Evolutionary conservation across 2,797 vertebrate species (phyloP).

Genomic region (Mormyrops boulengeri): DNA sequence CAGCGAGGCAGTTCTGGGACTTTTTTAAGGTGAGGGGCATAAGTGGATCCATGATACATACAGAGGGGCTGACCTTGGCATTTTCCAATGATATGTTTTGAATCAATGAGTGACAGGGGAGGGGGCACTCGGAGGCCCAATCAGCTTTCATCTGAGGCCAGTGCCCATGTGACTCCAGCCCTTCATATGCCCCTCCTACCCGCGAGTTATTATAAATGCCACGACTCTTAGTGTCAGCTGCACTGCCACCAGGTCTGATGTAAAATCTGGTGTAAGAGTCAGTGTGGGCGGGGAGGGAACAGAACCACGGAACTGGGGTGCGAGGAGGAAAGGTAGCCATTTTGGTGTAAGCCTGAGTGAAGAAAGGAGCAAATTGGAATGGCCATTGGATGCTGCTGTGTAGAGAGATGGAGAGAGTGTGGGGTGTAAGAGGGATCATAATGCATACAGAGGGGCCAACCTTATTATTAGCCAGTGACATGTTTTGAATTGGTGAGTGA

Average conservation of each 20-base stretch:
- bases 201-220: background rate
- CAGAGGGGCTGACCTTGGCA: background rate
- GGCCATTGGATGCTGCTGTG: background rate
- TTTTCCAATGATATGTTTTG: background rate
- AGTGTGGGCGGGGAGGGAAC: background rate
- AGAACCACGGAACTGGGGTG: background rate
- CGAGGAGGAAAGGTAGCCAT: background rate
- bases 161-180: background rate
- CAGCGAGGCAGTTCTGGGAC: background rate
- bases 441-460: background rate
- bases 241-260: background rate
- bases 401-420: background rate
- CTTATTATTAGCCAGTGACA: background rate
- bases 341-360: background rate
- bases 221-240: background rate
- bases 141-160: background rate
- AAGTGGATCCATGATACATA: background rate
- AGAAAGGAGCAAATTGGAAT: background rate
- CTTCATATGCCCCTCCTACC: background rate
- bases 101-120: background rate
- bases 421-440: background rate
- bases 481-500: background rate
- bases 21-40: background rate
- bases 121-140: background rate
- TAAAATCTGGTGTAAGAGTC: background rate